Evolutionary conservation across 2,888 invertebrate genomes (phyloP).

Genomic region (Halictus quadricinctus): DNA sequence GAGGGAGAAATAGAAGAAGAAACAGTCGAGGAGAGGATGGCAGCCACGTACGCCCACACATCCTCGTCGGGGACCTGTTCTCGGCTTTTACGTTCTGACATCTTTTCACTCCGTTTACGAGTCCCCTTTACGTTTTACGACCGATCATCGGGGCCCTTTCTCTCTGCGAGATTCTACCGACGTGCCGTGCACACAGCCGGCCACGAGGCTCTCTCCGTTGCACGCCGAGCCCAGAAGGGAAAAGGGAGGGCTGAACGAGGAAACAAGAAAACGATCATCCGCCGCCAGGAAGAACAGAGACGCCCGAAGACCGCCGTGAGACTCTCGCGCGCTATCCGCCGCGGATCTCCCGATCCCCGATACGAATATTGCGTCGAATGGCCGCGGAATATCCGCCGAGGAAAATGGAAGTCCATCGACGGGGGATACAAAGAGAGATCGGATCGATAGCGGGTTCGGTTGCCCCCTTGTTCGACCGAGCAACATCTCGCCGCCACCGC

Average conservation of each 20-base stretch:
- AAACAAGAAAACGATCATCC: constrained; percentile 54
- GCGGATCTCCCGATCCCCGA: constrained; percentile 44
- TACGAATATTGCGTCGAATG: constrained; percentile 50
- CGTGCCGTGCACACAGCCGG: constrained; percentile 23
- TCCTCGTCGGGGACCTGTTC: constrained; percentile 72
- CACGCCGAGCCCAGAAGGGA: constrained; percentile 17
- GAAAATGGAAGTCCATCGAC: constrained; percentile 36
- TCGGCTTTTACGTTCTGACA: constrained; percentile 71
- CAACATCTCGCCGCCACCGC: background rate
- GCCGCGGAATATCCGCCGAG: constrained; percentile 22
- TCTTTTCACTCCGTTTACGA: constrained; percentile 77
- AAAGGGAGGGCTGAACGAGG: constrained; percentile 36
- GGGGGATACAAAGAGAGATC: constrained; percentile 30
- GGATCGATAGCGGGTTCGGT: constrained; percentile 16
- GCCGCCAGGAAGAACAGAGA: constrained; percentile 43
- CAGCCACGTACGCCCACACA: constrained; percentile 73
- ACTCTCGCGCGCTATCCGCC: constrained; percentile 46
- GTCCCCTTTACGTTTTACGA: constrained; percentile 79
- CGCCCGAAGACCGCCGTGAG: constrained; percentile 49
- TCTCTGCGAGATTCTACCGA: constrained; percentile 67
- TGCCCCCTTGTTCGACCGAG: background rate
- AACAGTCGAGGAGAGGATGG: constrained; percentile 39
- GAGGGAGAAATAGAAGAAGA: constrained; percentile 2
- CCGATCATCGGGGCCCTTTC: constrained; percentile 76
- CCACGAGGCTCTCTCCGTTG: background rate